Conservation (phyloP, 2,113 vertebrate genomes). For the Lepisosteus oculatus region DNA sequence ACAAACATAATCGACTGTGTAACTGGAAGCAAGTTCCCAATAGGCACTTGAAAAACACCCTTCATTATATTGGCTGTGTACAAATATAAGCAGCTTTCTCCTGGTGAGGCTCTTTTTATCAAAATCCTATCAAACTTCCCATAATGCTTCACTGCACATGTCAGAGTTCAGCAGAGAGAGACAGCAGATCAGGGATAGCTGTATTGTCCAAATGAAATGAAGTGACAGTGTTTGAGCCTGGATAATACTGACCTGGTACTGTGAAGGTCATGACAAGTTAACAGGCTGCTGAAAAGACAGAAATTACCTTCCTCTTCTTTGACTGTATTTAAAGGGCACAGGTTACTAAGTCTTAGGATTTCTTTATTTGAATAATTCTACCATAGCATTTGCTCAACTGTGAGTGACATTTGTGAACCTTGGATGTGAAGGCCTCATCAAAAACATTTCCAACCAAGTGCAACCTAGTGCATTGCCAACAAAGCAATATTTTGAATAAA, state of each 20-base stretch:
- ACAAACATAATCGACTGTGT: no score
- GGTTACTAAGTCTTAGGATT: conserved; percentile 30
- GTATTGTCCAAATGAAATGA: conserved; percentile 61
- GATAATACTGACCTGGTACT: conserved; percentile 28
- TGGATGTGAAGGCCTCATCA: conserved; percentile 10
- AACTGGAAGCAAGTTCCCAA: no score
- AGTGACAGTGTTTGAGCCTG: conserved; percentile 39
- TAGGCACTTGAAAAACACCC: no score
- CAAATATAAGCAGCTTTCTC: not conserved
- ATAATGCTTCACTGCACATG: conserved; percentile 36
- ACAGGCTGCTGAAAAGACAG: conserved; percentile 1
- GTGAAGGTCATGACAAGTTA: conserved; percentile 24
- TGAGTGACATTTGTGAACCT: not conserved
- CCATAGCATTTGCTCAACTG: conserved; percentile 17
- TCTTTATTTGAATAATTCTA: conserved; percentile 41
- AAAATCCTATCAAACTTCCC: conserved; percentile 34
- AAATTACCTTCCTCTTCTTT: not conserved
- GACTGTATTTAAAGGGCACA: conserved; percentile 6
- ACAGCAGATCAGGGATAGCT: conserved; percentile 56
- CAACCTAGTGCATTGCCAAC: not conserved
- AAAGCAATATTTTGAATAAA: conserved; percentile 31
- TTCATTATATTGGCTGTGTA: no score
- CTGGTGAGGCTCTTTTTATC: conserved; percentile 16
- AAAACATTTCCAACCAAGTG: not conserved
- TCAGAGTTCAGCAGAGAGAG: conserved; percentile 34